phyloP scores from a whole-genome alignment of 2,113 vertebrate species.

The Regulus satrapa region DNA sequence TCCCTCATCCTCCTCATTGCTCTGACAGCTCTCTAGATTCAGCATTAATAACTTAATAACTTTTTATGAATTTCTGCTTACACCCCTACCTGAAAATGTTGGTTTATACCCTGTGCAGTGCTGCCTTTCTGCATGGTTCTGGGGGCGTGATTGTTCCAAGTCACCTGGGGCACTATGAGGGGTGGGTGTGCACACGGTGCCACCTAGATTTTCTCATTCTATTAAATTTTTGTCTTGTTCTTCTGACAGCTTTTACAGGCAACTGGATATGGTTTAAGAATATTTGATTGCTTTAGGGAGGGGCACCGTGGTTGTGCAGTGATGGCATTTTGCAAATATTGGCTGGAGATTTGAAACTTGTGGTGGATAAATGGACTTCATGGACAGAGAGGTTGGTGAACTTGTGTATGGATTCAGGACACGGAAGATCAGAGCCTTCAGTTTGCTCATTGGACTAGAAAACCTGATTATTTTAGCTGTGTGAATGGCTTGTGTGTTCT shows the following conservation, averaged over 20 bases:
- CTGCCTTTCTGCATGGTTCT: background rate
- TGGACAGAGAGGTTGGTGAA: background rate
- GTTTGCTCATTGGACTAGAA: background rate
- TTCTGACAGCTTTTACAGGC: background rate
- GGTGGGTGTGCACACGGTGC: background rate
- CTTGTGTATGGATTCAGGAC: background rate
- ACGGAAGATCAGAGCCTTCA: background rate
- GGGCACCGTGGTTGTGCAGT: accelerated
- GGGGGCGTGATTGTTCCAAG: background rate
- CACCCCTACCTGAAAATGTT: background rate
- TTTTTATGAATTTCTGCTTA: background rate
- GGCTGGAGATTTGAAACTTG: background rate
- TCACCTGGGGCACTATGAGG: background rate
- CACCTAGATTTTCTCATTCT: background rate
- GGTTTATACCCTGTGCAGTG: background rate
- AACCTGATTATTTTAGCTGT: background rate
- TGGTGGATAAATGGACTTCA: background rate
- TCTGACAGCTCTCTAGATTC: background rate
- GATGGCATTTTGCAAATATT: background rate
- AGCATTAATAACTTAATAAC: background rate
- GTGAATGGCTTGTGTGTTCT: background rate
- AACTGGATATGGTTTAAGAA: background rate
- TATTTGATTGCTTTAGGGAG: background rate
- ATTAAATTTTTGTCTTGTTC: background rate
- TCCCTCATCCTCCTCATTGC: background rate